These are phyloP conservation scores for Syrmaticus mikado DNA, from an alignment of 2,113 vertebrate genomes.

Conservation along the genomic window DNA sequence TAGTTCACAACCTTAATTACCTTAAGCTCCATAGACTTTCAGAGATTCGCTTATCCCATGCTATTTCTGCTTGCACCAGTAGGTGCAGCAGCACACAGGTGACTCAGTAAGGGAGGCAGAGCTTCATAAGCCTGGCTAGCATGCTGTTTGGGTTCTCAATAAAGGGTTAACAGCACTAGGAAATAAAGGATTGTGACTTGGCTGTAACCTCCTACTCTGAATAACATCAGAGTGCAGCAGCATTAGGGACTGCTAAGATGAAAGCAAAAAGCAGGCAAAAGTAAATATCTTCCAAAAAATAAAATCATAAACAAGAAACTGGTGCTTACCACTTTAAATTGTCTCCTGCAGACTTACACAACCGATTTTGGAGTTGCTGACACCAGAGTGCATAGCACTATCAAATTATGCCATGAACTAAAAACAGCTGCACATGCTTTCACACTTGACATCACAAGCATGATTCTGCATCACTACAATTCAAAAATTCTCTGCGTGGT, in stretches of 20 bases:
- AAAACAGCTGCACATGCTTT: neutral
- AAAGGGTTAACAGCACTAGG: neutral
- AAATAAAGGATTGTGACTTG: neutral
- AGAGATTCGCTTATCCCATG: rapidly evolving
- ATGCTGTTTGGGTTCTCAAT: neutral
- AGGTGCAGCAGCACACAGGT: neutral
- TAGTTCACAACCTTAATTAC: neutral
- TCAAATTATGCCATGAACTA: neutral
- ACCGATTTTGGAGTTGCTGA: neutral
- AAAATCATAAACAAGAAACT: neutral
- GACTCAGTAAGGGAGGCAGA: neutral
- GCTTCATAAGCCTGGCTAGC: neutral
- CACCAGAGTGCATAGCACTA: too few relatives aligned
- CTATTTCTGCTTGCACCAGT: neutral
- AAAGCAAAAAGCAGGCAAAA: neutral
- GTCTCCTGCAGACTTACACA: neutral
- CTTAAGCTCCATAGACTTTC: neutral
- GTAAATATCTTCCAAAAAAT: neutral
- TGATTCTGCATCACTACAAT: neutral
- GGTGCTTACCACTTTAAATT: neutral
- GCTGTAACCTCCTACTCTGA: neutral
- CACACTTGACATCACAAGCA: neutral
- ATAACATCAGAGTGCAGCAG: rapidly evolving
- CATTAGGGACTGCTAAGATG: rapidly evolving
- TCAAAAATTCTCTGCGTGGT: neutral